These are phyloP conservation scores for Eulithis testata DNA, from an alignment of 2,888 invertebrate genomes.

Conservation along the genomic window DNA sequence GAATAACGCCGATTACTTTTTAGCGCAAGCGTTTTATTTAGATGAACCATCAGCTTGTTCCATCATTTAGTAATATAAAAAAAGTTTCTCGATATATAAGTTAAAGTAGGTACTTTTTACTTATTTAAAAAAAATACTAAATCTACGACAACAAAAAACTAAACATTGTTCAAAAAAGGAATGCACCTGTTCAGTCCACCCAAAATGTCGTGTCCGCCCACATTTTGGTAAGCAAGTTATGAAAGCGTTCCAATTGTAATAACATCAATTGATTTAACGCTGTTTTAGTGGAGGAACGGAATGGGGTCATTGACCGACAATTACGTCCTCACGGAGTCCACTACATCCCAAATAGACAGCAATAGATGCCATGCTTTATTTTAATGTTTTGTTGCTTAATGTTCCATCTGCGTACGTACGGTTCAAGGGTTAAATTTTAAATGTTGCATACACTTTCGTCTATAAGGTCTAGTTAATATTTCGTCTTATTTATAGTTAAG, in stretches of 20 bases:
- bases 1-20: too few relatives aligned
- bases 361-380: conserved; percentile 43
- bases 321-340: conserved; percentile 76
- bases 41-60: too few relatives aligned
- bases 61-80: too few relatives aligned
- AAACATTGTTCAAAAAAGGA: conserved; percentile 47
- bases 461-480: background rate
- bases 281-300: conserved; percentile 81
- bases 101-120: too few relatives aligned
- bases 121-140: too few relatives aligned
- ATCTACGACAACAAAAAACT: conserved; percentile 23
- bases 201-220: conserved; percentile 50
- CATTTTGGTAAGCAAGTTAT: conserved; percentile 67
- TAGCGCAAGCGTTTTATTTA: too few relatives aligned
- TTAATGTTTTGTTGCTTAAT: conserved; percentile 43
- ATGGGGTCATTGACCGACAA: conserved; percentile 81
- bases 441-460: background rate
- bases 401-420: conserved; percentile 14
- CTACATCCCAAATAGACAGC: conserved; percentile 52
- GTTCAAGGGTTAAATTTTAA: conserved; percentile 1
- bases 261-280: conserved; percentile 84
- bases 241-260: conserved; percentile 80
- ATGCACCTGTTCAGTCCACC: conserved; percentile 58
- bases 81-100: too few relatives aligned
- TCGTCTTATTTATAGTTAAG: background rate